Evolutionary conservation across 2,797 vertebrate genomes (phyloP), one percentile per base, ranked within the genome.

Genomic region (Rhinoraja longicauda): DNA sequence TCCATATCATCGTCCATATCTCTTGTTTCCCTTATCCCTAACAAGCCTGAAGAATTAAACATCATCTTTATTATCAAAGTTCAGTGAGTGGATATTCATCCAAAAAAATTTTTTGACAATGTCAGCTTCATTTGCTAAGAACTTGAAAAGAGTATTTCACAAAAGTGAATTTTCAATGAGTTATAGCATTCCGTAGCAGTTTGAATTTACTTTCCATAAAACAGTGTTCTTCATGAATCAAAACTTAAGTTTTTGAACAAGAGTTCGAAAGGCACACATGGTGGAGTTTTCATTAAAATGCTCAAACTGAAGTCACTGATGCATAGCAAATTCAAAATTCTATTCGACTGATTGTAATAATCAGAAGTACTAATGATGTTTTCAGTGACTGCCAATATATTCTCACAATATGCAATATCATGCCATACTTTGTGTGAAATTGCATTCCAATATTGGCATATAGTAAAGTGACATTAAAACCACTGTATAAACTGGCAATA

Each of bases 341-440:
- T 39, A 36, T 45, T 79, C 79, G 15, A 79, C 79, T 79, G 13
- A 79, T 79, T 79, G 77, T 39, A 17, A 17, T 39, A 45, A 77
- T 79, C 13, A 1, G 36, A 53, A 2, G 70, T 84, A 15, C 72
- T 29, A 59, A 24, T 19, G 77, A 32, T 45, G 32, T 0, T 0
- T 12, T 93, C 82, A 93, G 93, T 93, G 90, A 93, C 1, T 93
- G 57, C 72, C 94, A 82, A 93, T 45, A 72, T 93, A 24, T 93
- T 94, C 94, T 92, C 93, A 75, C 53, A 93, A 19, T 0, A 1
- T 76, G 78, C 21, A 93, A 29, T 29, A 29, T 24, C 9, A 67
- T 67, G 90, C 93, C 77, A 67, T 19, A 36, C 36, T 93, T 91
- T 19, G 93, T 94, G 53, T 93, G 90, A 93, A 92, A 15, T 93